phyloP scores from a whole-genome alignment of 2,797 vertebrate genomes.

The Coccyzus lansbergi region DNA sequence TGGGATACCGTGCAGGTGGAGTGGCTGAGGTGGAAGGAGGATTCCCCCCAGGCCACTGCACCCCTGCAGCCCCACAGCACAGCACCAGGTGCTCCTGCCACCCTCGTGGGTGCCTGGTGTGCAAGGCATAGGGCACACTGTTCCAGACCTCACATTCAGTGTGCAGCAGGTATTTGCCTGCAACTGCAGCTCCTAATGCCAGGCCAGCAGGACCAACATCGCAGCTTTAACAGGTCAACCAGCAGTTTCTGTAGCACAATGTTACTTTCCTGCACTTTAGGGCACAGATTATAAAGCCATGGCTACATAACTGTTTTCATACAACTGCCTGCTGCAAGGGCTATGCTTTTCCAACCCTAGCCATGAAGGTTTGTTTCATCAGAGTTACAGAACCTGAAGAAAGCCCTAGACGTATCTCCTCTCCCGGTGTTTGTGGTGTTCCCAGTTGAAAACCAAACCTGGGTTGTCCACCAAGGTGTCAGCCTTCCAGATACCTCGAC shows the following conservation, averaged over 20 bases:
- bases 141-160: background rate
- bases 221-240: accelerated
- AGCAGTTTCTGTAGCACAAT: accelerated
- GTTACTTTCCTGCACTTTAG: background rate
- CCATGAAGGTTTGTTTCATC: background rate
- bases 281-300: background rate
- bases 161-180: background rate
- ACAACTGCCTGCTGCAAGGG: background rate
- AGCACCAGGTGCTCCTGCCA: background rate
- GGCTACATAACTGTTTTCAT: background rate
- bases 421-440: background rate
- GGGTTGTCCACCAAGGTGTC: accelerated
- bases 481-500: background rate
- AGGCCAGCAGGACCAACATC: background rate
- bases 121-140: accelerated
- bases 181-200: accelerated
- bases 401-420: accelerated
- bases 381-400: background rate
- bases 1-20: background rate
- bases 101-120: accelerated
- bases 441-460: background rate
- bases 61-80: background rate
- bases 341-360: background rate
- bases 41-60: background rate
- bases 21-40: background rate